phyloP scores from a whole-genome alignment of 2,113 vertebrate genomes.

The Triplophysa siluroides region DNA sequence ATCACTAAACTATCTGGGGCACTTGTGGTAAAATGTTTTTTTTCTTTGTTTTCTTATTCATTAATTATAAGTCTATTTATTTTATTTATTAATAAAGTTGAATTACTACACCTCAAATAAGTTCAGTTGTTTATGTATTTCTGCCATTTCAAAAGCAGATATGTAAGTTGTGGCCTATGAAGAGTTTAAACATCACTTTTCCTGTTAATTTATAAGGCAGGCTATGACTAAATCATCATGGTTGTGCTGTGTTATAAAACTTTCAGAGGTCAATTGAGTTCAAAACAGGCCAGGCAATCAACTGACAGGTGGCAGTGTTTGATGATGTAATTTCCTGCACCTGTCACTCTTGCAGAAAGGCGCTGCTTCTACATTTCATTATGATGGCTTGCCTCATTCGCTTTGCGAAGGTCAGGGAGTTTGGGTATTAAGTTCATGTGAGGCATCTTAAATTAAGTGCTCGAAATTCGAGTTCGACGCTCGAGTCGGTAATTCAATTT shows the following conservation, averaged over 20 bases:
- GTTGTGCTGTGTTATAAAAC: not conserved
- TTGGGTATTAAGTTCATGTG: constrained; percentile 14
- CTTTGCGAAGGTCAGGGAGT: constrained; percentile 30
- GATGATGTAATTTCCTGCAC: constrained; percentile 52
- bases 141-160: too few species aligned
- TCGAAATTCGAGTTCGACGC: not conserved
- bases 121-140: too few species aligned
- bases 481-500: constrained; percentile 3
- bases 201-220: not conserved
- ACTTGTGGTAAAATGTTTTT: too few species aligned
- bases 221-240: constrained; percentile 4
- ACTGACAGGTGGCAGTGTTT: constrained; percentile 35
- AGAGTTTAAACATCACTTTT: not conserved
- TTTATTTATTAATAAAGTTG: too few species aligned
- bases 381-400: constrained; percentile 24
- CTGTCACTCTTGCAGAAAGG: constrained; percentile 38
- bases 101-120: too few species aligned
- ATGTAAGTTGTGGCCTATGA: too few species aligned
- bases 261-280: constrained; percentile 13
- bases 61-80: too few species aligned
- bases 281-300: constrained; percentile 29
- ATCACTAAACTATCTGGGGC: not conserved
- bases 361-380: constrained; percentile 35
- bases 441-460: constrained; percentile 16
- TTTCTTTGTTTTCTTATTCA: too few species aligned